Evolutionary conservation across 1,140 invertebrate species (phyloP).

Genomic region (Pectinophora gossypiella): DNA sequence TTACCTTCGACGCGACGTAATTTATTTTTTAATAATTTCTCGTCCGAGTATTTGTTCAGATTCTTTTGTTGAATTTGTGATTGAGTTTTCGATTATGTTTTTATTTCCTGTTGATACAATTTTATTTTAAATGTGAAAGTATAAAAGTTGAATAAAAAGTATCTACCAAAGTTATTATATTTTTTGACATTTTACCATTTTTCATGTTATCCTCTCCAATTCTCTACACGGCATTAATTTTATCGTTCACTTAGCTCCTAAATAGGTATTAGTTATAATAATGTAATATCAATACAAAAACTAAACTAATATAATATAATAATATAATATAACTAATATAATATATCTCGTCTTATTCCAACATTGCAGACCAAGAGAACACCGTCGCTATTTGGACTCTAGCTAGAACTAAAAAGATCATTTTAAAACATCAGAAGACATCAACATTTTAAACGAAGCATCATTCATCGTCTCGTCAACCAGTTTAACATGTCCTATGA

Average conservation of each 20-base stretch:
- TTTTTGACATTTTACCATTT: not conserved
- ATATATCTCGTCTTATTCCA: not conserved
- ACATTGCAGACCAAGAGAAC: not conserved
- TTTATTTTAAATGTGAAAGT: not conserved
- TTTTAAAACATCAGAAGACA: not conserved
- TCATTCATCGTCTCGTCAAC: not conserved
- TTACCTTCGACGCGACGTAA: slow-evolving; percentile 29
- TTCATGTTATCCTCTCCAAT: too few species aligned
- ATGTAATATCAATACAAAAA: too few species aligned
- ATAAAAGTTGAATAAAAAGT: not conserved
- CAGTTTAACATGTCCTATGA: not conserved
- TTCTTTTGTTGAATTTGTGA: not conserved
- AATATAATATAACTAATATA: too few species aligned
- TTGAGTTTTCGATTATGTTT: not conserved
- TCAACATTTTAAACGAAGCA: not conserved
- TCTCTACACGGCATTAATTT: too few species aligned
- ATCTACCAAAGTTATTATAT: not conserved
- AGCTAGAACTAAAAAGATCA: not conserved
- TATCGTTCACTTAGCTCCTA: too few species aligned
- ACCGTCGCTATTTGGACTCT: not conserved
- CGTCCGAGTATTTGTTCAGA: too few species aligned
- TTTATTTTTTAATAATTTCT: slow-evolving; percentile 13
- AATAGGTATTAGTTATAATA: too few species aligned
- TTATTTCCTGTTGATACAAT: not conserved
- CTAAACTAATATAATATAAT: too few species aligned